A percentile compares a stretch with the other conserved stretches of the same genome.
phyloP scores from a whole-genome alignment of 2,888 invertebrate species.

The Limnephilus marmoratus region DNA sequence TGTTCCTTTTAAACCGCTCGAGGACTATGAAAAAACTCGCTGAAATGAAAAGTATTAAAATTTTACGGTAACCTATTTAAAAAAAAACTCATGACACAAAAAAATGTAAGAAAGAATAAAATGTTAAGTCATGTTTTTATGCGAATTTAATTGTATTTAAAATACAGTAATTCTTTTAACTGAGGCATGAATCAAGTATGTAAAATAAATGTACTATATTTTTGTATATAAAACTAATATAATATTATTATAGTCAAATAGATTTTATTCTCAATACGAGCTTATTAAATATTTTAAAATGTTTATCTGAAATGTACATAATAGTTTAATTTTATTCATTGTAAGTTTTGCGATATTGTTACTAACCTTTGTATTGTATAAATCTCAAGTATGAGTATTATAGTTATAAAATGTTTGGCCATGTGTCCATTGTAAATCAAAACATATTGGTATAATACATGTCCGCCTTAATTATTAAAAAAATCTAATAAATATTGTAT shows the following conservation, averaged over 20 bases:
- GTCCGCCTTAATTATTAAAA: background rate
- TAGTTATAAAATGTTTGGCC: background rate
- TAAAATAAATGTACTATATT: background rate
- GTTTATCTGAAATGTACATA: background rate
- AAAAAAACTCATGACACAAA: background rate
- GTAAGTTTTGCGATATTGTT: background rate
- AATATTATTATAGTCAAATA: background rate
- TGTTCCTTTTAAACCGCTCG: too few relatives aligned
- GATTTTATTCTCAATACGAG: background rate
- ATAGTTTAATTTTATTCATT: background rate
- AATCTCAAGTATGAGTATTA: background rate
- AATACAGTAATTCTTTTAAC: background rate
- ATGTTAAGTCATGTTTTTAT: background rate
- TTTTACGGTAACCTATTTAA: background rate
- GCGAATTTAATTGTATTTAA: background rate
- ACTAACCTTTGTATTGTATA: background rate
- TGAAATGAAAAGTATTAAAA: background rate
- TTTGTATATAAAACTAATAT: background rate
- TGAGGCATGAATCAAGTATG: background rate
- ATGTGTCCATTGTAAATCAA: background rate
- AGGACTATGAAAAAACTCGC: background rate
- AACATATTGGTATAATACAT: background rate
- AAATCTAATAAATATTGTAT: background rate
- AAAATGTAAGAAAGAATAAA: background rate
- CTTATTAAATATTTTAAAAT: background rate